Evolutionary conservation across 2,797 vertebrate species (phyloP).

Genomic region (Chromis chromis): DNA sequence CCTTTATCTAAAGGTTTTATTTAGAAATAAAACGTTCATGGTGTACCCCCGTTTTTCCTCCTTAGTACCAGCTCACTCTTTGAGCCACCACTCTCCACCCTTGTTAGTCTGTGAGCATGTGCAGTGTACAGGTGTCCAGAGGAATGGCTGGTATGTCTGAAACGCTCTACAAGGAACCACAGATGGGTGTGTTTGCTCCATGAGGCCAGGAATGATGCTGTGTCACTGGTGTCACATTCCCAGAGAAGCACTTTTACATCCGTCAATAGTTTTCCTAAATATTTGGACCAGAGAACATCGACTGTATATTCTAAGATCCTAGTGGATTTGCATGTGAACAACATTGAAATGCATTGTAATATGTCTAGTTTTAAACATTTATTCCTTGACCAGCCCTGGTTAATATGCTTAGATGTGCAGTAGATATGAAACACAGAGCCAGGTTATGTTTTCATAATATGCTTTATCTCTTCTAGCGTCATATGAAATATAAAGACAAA

Average conservation of each 20-base stretch:
- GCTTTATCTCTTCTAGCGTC: no score
- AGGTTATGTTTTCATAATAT: no score
- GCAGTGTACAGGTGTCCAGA: conserved; percentile 17
- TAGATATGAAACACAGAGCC: no score
- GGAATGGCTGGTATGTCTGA: conserved; percentile 56
- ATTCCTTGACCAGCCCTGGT: no score
- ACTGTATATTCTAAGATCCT: no score
- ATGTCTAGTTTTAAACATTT: no score
- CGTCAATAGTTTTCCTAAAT: no score
- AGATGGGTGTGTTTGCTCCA: conserved; percentile 17
- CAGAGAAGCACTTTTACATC: neutral
- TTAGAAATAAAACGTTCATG: neutral
- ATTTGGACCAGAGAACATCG: no score
- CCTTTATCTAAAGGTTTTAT: neutral
- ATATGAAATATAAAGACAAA: no score
- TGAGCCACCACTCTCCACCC: conserved; percentile 2
- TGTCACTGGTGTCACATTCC: conserved; percentile 9
- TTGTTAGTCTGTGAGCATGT: neutral
- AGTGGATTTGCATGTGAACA: no score
- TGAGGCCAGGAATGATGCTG: conserved; percentile 1
- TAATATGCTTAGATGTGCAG: no score
- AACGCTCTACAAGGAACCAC: neutral
- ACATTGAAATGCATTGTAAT: no score
- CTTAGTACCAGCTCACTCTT: neutral
- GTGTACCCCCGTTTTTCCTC: neutral